These are phyloP conservation scores for Drosophila basisetae DNA, from an alignment of 2,888 invertebrate species.

Conservation along the genomic window DNA sequence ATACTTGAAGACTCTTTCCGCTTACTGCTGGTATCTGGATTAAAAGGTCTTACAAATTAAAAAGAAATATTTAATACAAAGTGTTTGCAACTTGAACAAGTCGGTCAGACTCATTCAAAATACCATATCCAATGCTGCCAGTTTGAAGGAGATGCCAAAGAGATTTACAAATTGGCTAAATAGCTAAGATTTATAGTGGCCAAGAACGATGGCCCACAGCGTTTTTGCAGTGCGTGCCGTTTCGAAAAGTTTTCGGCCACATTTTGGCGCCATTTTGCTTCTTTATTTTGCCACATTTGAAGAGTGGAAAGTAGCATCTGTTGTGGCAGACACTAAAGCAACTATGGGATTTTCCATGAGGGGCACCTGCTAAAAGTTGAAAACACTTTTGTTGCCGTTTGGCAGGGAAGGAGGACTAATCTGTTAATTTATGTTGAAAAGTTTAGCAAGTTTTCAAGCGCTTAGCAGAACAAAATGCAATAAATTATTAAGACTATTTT, in stretches of 20 bases:
- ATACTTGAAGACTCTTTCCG: slow-evolving; percentile 3
- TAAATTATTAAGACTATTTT: slow-evolving; percentile 76
- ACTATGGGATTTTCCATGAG: slow-evolving; percentile 18
- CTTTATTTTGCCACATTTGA: slow-evolving; percentile 23
- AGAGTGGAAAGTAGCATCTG: slow-evolving; percentile 51
- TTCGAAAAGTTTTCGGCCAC: slow-evolving; percentile 46
- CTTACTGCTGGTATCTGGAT: not conserved
- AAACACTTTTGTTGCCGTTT: slow-evolving; percentile 32
- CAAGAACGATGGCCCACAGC: slow-evolving; percentile 26
- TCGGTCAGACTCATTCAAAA: slow-evolving; percentile 36
- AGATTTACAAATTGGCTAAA: slow-evolving; percentile 66
- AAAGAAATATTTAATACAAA: slow-evolving; percentile 52
- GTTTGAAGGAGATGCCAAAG: slow-evolving; percentile 27
- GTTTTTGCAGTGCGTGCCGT: slow-evolving; percentile 47
- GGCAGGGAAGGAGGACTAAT: slow-evolving; percentile 59
- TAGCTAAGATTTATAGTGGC: slow-evolving; percentile 65
- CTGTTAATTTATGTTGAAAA: slow-evolving; percentile 78
- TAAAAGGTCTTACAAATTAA: slow-evolving; percentile 40
- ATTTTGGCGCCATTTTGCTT: slow-evolving; percentile 30
- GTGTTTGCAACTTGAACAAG: slow-evolving; percentile 39
- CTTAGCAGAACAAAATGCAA: slow-evolving; percentile 76
- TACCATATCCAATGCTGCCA: slow-evolving; percentile 10
- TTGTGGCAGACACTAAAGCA: slow-evolving; percentile 34
- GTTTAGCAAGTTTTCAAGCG: slow-evolving; percentile 71
- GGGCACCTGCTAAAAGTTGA: slow-evolving; percentile 55